Evolutionary conservation across 1,140 invertebrate genomes (phyloP), one percentile per base, ranked within the genome.

Genomic region (Drosophila gunungcola): DNA sequence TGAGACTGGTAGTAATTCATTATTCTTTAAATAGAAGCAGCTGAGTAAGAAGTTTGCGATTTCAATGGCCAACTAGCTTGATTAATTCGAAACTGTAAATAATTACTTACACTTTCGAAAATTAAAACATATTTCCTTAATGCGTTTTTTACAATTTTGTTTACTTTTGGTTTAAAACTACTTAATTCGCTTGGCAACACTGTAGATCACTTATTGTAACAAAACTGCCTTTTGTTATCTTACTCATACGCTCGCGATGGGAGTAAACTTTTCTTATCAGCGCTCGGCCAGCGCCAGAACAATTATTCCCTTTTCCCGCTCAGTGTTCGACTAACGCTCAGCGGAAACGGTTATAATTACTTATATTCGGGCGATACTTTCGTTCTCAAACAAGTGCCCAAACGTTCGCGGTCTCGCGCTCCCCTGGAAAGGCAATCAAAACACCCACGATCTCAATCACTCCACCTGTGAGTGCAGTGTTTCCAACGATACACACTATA

Each of bases 211-310:
- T 51, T 38, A 51, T 43, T 62, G 45, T 52, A 54, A 46, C 13
- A 49, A 46, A 74, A 52, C 39, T 65, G 45, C 45, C 25, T 48
- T 75, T 48, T 62, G 52, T 78, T 83, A 72, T 79, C 75, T 67
- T 69, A 39, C 39, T 32, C 39, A 45, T 42, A 77, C 65, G 72
- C 56, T 67, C 12, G 48, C 43, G 9, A 56, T 56, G 53, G 64
- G 79, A 86, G 83, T 82, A 62, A 80, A 79, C 67, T 64, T 78
- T 63, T 62, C 55, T 64, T 88, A 88, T 88, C 83, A 80, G 67
- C 25, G 25, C 34, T 36, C 63, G 62, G 64, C 52, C 48, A 48
- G 54, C 55, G 41, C 60, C 48, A 41, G 38, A 73, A 41, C 29
- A 49, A 25, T 32, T 77, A 58, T 69, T 82, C 51, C 65, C 72